Evolutionary conservation across 2,113 vertebrate genomes (phyloP).

Genomic region (Oreochromis niloticus): DNA sequence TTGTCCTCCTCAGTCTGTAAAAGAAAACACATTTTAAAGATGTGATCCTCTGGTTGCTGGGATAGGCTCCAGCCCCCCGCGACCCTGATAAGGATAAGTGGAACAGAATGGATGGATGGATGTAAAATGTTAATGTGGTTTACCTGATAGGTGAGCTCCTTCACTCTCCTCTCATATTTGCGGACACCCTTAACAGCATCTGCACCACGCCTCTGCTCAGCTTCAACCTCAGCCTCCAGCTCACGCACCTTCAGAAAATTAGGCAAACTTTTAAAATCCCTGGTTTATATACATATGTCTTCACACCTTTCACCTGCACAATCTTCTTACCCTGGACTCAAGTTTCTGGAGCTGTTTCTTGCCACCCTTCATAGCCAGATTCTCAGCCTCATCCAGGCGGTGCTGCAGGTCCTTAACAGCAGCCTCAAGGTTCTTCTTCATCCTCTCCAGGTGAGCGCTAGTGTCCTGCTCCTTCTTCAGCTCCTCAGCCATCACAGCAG

Average conservation of each 20-base stretch:
- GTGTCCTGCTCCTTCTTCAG: conserved; percentile 85
- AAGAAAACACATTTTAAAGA: neutral
- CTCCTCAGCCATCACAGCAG: conserved; percentile 77
- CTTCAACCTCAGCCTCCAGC: conserved; percentile 48
- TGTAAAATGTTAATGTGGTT: neutral
- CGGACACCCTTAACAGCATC: conserved; percentile 62
- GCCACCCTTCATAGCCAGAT: conserved; percentile 80
- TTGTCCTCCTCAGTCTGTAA: conserved; percentile 60
- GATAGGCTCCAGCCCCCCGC: neutral
- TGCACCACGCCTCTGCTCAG: conserved; percentile 54
- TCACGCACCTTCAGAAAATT: conserved; percentile 43
- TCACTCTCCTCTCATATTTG: conserved; percentile 67
- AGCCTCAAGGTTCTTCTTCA: conserved; percentile 92
- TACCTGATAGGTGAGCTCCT: conserved; percentile 65
- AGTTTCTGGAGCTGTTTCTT: conserved; percentile 84
- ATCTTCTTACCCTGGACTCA: conserved; percentile 69
- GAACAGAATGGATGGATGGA: neutral
- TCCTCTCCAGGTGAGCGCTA: conserved; percentile 86
- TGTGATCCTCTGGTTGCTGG: neutral
- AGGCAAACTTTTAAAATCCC: neutral
- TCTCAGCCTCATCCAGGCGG: conserved; percentile 87
- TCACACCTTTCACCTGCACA: neutral
- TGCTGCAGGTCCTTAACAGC: conserved; percentile 77
- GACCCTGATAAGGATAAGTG: neutral
- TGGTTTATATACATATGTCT: neutral